Percentiles rank a stretch among this genome's conserved stretches.
Evolutionary conservation across 2,888 invertebrate species (phyloP).

Genomic region (Oegoconia quadripuncta): DNA sequence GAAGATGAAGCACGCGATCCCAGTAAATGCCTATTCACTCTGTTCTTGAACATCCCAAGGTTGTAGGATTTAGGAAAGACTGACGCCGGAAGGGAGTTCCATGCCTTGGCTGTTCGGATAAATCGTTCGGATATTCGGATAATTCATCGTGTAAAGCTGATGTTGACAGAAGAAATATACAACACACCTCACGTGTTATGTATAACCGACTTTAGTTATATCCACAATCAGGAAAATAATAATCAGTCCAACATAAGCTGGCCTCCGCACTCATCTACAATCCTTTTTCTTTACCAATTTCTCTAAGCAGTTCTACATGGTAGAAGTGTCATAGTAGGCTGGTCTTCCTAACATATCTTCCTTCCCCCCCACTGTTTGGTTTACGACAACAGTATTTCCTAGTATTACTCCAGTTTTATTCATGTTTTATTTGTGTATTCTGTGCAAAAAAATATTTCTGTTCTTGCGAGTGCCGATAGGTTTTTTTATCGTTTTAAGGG

Average conservation of each 20-base stretch:
- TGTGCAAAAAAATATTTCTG: conserved; percentile 27
- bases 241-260: conserved; percentile 14
- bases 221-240: conserved; percentile 17
- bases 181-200: neutral
- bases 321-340: conserved; percentile 6
- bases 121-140: no score
- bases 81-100: no score
- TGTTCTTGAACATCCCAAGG: no score
- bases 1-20: no score
- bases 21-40: no score
- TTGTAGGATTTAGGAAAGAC: no score
- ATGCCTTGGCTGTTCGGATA: no score
- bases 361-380: conserved; percentile 29
- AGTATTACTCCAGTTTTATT: conserved; percentile 39
- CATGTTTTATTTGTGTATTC: conserved; percentile 38
- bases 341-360: conserved; percentile 5
- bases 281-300: neutral
- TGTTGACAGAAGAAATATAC: no score
- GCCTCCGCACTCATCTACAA: conserved; percentile 9
- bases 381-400: conserved; percentile 36
- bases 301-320: neutral
- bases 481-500: conserved; percentile 12
- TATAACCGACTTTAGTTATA: no score
- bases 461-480: conserved; percentile 10
- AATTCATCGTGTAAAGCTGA: no score